Base-by-base conservation (phyloP, 1,140 invertebrate species). In the Parasteatoda tepidariorum region DNA sequence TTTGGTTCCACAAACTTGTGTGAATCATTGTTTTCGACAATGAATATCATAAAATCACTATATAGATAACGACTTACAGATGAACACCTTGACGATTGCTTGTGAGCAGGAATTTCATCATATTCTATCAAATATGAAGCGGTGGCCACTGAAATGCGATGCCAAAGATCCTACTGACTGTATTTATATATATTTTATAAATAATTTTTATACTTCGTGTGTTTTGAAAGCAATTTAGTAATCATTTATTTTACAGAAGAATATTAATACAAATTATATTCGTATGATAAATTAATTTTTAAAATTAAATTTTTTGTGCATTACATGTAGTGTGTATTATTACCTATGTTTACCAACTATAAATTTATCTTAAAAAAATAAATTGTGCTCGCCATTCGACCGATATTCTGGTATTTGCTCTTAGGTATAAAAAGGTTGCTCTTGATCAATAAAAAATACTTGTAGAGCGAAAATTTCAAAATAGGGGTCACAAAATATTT, bases 121-220 rank as follows among this genome's bases (percentile, higher is more conserved):
- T 66, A 66, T 22, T 31, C 3, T 24, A 0, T 9, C 18, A 66
- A 66, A 11, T 31, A 66, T 22, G 9, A 66, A 66, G 31, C n/a
- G 31, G 0, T 38, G 33, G 13, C 34, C 30, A 15, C 34, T 38
- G 66, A 41, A 68, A 68, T 68, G 34, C 30, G 38, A 24, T 68
- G 66, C n/a, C 13, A 68, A 68, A 34, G 26, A 68, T 68, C 22
- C 15, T 33, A 68, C 38, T 68, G 66, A 62, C 61, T 62, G 11
- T 62, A 62, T 1, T 24, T 62, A 15, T 62, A 28, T 28, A 30
- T 62, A 11, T 62, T 62, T 28, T 62, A 62, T 28, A 62, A 62
- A 62, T 1, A 62, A 62, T 2, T 62, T 62, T 1, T 62, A 62
- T 26, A 28, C 26, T 62, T 62, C 24, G 2, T 62, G 9, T 18